Evolutionary conservation across 2,797 vertebrate species (phyloP), one percentile per base, ranked within the genome.

Genomic region (Falco novaeseelandiae): DNA sequence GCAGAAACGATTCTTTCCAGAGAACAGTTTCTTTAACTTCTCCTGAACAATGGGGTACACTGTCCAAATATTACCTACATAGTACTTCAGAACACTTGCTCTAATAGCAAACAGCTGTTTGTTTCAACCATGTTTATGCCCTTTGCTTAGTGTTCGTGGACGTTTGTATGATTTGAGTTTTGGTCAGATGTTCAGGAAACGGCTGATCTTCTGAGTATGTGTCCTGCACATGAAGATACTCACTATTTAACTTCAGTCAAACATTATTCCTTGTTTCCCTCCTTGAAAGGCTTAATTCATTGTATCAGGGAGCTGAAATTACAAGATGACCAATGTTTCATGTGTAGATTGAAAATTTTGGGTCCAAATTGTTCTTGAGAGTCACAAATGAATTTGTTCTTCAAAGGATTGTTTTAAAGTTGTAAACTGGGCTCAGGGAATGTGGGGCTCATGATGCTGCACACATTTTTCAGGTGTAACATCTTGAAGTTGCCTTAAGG

Each of bases 1-100:
- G 42, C 77, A 91, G 83, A 96, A 96, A 80, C 51, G 32, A 73
- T 92, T 96, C 46, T 82, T 90, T 76, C 55, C 90, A 87, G 84
- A 55, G 80, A 90, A 84, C 1, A 0, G 62, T 95, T 89, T 93
- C 70, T 95, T 88, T 79, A 87, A 62, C 29, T 93, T 65, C 46
- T 15, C 70, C 83, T 59, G 42, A 83, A 85, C 67, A 90, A 67
- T 54, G 44, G 71, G 52, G 30, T 62, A 27, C 30, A 5, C 36
- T 82, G 61, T 74, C 73, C 70, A 90, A 84, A 20, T 34, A 66
- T 52, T 91, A 90, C 85, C 79, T 79, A 72, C 4, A 0, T 3
- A 46, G 54, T 73, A 22, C 48, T 88, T 83, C 62, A 87, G 70
- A 87, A 40, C 27, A 46, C 48, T 89, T 48, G 15, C 77, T 90